These are phyloP conservation scores for Intellagama lesueurii DNA, from an alignment of 2,797 vertebrate genomes.

Conservation along the genomic window DNA sequence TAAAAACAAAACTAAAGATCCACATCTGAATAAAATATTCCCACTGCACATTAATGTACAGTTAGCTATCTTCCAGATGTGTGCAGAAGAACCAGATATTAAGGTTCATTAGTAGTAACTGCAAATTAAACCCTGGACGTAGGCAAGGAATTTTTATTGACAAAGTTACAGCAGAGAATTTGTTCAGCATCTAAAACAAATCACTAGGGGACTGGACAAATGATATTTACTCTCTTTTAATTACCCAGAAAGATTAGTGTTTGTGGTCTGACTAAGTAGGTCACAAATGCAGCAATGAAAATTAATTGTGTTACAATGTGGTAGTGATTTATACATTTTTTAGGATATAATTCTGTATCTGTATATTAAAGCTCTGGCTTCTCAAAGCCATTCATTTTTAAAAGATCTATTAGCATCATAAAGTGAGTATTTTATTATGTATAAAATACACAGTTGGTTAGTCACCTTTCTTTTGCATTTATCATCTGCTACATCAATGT, in stretches of 20 bases:
- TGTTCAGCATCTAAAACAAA: slow-evolving; percentile 72
- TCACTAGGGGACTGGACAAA: slow-evolving; percentile 67
- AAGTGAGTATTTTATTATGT: slow-evolving; percentile 39
- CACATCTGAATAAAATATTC: slow-evolving; percentile 42
- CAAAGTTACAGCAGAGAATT: slow-evolving; percentile 59
- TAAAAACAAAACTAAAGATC: slow-evolving; percentile 25
- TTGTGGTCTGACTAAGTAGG: slow-evolving; percentile 71
- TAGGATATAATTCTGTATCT: slow-evolving; percentile 60
- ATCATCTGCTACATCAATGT: slow-evolving; percentile 26
- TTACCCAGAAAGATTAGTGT: slow-evolving; percentile 75
- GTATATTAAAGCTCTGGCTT: slow-evolving; percentile 64
- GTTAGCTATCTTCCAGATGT: slow-evolving; percentile 44
- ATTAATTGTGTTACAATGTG: slow-evolving; percentile 63
- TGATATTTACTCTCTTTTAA: slow-evolving; percentile 79
- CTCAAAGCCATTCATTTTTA: slow-evolving; percentile 64
- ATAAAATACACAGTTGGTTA: slow-evolving; percentile 47
- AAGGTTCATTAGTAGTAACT: slow-evolving; percentile 55
- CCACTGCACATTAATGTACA: slow-evolving; percentile 48
- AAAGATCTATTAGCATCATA: slow-evolving; percentile 58
- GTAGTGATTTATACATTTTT: slow-evolving; percentile 63
- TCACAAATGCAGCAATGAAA: slow-evolving; percentile 73
- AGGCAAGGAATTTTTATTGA: slow-evolving; percentile 65
- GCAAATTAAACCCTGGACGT: slow-evolving; percentile 55
- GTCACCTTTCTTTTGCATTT: slow-evolving; percentile 47
- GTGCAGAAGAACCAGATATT: slow-evolving; percentile 53